Conservation (phyloP, 2,113 vertebrate species). For the Anolis sagrei region DNA sequence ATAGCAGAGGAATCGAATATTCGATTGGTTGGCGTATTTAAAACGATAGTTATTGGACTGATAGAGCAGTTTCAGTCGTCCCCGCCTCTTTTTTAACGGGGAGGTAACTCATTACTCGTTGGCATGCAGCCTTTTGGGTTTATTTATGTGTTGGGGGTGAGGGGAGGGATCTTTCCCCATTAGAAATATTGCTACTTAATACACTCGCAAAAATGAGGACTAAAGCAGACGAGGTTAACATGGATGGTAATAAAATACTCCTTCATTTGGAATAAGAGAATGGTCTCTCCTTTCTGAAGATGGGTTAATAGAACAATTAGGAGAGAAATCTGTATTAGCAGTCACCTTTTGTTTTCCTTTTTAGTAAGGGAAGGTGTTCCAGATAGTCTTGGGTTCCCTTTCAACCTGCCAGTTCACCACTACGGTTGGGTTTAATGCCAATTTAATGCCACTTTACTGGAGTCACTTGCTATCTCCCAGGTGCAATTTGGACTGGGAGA, state of each 20-base stretch:
- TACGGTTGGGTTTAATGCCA: not conserved
- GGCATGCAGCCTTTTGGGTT: not conserved
- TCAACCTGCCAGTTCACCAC: not conserved
- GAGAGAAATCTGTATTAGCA: not conserved
- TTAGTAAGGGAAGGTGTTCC: not conserved
- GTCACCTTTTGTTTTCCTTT: not conserved
- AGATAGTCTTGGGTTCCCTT: not conserved
- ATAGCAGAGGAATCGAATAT: conserved; percentile 14
- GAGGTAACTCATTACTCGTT: not conserved
- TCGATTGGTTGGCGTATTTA: not conserved
- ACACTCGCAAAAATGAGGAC: not conserved
- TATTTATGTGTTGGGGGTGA: not conserved
- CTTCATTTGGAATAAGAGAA: not conserved
- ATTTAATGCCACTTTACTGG: not conserved
- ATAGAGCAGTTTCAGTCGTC: not conserved
- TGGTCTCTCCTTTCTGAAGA: not conserved
- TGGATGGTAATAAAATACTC: not conserved
- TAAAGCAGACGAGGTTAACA: not conserved
- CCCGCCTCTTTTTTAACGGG: too few relatives aligned
- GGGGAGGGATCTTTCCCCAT: not conserved
- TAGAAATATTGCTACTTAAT: not conserved
- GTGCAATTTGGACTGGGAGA: not conserved
- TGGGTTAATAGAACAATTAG: not conserved
- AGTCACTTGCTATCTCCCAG: too few relatives aligned
- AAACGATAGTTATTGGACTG: not conserved